These are phyloP conservation scores for Hartigia nigra DNA, from an alignment of 2,888 invertebrate species.

Conservation along the genomic window DNA sequence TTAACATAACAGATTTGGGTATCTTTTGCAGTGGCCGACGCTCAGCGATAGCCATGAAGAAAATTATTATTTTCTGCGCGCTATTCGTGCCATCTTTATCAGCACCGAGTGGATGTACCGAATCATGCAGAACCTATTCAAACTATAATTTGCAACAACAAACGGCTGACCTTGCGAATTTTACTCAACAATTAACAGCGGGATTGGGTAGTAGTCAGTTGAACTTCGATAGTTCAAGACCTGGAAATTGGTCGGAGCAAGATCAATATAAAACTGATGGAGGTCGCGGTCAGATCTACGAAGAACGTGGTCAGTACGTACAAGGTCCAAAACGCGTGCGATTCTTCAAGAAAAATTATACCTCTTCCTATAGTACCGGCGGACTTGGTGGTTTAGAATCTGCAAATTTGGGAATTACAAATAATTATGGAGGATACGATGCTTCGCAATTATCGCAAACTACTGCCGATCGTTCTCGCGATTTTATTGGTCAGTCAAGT, in stretches of 20 bases:
- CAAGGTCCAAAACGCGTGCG: conserved; percentile 23
- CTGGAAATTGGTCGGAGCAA: conserved; percentile 54
- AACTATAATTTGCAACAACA: conserved; percentile 25
- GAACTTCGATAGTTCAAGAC: conserved; percentile 35
- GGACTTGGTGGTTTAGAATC: conserved; percentile 2
- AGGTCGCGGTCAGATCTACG: conserved; percentile 48
- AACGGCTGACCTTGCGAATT: conserved; percentile 13
- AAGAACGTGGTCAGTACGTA: conserved; percentile 47
- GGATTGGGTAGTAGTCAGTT: conserved; percentile 16
- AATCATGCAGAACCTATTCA: conserved; percentile 31
- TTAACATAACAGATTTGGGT: not conserved
- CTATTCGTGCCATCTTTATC: conserved; percentile 36
- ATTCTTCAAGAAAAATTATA: conserved; percentile 29
- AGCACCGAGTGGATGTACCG: conserved; percentile 45
- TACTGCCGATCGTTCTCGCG: not conserved
- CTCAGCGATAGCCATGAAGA: not conserved
- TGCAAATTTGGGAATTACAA: conserved; percentile 1
- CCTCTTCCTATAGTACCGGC: conserved; percentile 22
- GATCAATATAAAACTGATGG: conserved; percentile 48
- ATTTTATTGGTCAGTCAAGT: not conserved
- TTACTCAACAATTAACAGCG: conserved; percentile 8
- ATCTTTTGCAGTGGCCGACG: not conserved
- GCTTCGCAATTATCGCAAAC: not conserved
- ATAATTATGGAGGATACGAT: not conserved
- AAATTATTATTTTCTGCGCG: conserved; percentile 26